These are phyloP conservation scores for Tenualosa ilisha DNA, from an alignment of 2,797 vertebrate species.

Conservation along the genomic window DNA sequence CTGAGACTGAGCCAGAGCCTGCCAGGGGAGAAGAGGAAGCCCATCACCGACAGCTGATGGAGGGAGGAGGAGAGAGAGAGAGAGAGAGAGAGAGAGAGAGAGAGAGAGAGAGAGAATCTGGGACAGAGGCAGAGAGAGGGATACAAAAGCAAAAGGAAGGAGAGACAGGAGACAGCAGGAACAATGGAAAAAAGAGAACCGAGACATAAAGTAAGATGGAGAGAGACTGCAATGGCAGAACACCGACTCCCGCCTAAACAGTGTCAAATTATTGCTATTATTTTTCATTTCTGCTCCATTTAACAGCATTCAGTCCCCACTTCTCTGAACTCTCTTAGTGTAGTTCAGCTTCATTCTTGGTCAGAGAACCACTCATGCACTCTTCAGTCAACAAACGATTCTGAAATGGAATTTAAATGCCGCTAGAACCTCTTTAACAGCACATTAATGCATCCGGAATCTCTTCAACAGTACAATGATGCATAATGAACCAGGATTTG, in stretches of 20 bases:
- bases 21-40: neutral
- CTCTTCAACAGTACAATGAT: neutral
- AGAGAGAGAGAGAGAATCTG: constrained; percentile 7
- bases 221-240: neutral
- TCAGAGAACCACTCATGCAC: neutral
- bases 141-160: neutral
- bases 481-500: neutral
- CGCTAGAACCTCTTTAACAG: neutral
- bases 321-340: neutral
- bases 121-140: neutral
- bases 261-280: neutral
- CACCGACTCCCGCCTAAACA: neutral
- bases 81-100: constrained; percentile 4
- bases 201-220: neutral
- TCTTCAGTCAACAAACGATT: neutral
- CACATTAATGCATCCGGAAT: neutral
- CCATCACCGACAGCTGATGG: neutral
- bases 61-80: no score
- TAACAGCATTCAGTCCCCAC: neutral
- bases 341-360: neutral
- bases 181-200: neutral
- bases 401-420: neutral
- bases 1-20: neutral
- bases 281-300: constrained; percentile 11
- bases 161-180: neutral